Base-by-base conservation (phyloP, 1,140 invertebrate species). In the Penaeus chinensis region DNA sequence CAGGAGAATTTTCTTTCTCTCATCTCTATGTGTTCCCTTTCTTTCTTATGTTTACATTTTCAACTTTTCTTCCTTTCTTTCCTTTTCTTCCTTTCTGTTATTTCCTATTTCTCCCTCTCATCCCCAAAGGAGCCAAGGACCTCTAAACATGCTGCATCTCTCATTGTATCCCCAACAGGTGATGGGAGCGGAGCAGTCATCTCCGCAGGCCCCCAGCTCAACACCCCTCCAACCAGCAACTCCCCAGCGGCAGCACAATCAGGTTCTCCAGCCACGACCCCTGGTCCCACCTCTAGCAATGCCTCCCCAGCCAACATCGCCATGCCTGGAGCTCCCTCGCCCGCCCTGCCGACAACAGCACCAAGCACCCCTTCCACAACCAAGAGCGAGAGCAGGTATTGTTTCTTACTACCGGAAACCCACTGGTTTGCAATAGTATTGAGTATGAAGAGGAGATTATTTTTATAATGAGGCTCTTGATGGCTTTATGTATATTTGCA, bases 181-280 rank as follows among this genome's bases (percentile, higher is more conserved):
- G 88, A 84, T 65, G 74, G 61, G n/a, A 85, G 84, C 60, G 66
- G 78, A 13, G 88, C 88, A 27, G 88, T 89, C 1, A 89, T 89
- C n/a, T 85, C 83, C 47, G 88, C 88, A 11, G 88, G 78, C 18
- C 88, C 88, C 20, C 88, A 89, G 84, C 83, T 89, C 3, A 89
- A 89, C 66, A 89, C 88, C 20, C 82, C 88, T 11, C 87, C 87
- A 62, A 77, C 86, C 80, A 87, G 80, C n/a, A 87, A 78, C 54
- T 77, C 88, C 32, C 83, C 88, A 37, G 83, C 88, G 62, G 79
- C 84, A 13, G 8, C 63, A 62, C 65, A 71, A 13, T 37, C 63
- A 54, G 65, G 42, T 4, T 81, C 88, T 37, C 79, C 82, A 1
- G 80, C 88, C 24, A 82, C 79, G n/a, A 37, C 27, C 47, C 69